Base-by-base conservation (phyloP, 2,888 invertebrate species). In the Nasonovia ribisnigri region DNA sequence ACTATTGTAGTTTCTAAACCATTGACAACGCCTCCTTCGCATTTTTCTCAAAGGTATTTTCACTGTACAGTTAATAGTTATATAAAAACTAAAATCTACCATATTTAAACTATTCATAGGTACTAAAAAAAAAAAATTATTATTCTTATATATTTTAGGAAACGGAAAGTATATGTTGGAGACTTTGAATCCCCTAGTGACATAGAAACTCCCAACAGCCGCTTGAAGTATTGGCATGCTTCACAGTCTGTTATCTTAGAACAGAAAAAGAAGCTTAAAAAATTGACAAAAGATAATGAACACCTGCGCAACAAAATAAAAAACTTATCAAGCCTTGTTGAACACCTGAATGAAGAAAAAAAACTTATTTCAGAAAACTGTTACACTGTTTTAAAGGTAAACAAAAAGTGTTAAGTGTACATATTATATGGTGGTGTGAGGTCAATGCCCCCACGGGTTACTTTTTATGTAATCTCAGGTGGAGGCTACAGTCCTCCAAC, bases 21-120 rank as follows among this genome's bases (percentile, higher is more conserved):
- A 51, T 20, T 51, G 20, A 51, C 51, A 20, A 51, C 51, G 51
- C 51, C 51, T 51, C 51, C 48, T 48, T 48, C 48, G 48, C 11
- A 84, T 84, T 84, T 84, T 84, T 84, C 84, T 84, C 84, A 43
- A 84, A 84, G 84, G 84, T 84, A 84, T 84, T 84, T 84, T 84
- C 84, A 84, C 84, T 43, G 84, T 84, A 84, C 84, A 84, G 84
- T 42, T 84, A 84, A 84, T 43, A 84, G 84, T 42, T 84, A 84
- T 84, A 84, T 84, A 84, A 57, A 51, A 57, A 57, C 57, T 57
- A 57, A 57, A 3, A 26, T 57, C 51, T 48, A 48, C 57, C 57
- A 57, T 29, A 57, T 57, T 57, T 57, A 51, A 51, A 51, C 51
- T 16, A 51, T 51, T 51, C 51, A 26, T 57, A 57, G 26, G 26